phyloP scores from a whole-genome alignment of 2,113 vertebrate genomes.

The Zosterops borbonicus region DNA sequence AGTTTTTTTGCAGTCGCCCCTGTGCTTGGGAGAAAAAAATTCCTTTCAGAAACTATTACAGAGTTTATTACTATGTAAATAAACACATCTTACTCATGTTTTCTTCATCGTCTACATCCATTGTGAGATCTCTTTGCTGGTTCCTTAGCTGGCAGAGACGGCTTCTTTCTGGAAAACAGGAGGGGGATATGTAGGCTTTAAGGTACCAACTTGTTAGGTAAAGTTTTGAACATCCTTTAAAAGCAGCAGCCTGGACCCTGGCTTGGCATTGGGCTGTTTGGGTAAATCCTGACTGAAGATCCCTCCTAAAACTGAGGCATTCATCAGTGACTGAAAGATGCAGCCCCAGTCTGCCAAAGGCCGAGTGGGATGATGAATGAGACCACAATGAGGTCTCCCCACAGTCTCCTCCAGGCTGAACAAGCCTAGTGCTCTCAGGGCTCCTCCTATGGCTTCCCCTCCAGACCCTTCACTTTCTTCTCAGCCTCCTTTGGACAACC shows the following conservation, averaged over 20 bases:
- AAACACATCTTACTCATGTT: slow-evolving; percentile 93
- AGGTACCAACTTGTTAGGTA: not conserved
- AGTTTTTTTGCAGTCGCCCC: not conserved
- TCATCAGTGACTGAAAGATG: not conserved
- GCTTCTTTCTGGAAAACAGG: slow-evolving; percentile 81
- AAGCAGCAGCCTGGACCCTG: not conserved
- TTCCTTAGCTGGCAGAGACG: slow-evolving; percentile 74
- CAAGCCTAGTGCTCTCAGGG: not conserved
- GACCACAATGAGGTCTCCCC: not conserved
- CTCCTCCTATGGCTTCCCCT: not conserved
- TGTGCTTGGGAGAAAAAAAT: not conserved
- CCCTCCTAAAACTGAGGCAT: not conserved
- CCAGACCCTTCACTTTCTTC: not conserved
- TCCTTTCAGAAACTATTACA: not conserved
- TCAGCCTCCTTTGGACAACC: not conserved
- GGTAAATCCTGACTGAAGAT: not conserved
- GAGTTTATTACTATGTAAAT: not conserved
- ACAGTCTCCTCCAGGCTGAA: not conserved
- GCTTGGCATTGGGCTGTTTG: not conserved
- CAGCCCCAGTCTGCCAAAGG: not conserved
- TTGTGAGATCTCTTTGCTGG: slow-evolving; percentile 78
- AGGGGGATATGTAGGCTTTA: not conserved
- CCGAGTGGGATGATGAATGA: not conserved
- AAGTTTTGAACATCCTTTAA: not conserved
- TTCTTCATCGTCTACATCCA: slow-evolving; percentile 95